Percentiles rank a stretch among this genome's conserved stretches.
Evolutionary conservation across 2,888 invertebrate species (phyloP).

Genomic region (Luperina testacea): DNA sequence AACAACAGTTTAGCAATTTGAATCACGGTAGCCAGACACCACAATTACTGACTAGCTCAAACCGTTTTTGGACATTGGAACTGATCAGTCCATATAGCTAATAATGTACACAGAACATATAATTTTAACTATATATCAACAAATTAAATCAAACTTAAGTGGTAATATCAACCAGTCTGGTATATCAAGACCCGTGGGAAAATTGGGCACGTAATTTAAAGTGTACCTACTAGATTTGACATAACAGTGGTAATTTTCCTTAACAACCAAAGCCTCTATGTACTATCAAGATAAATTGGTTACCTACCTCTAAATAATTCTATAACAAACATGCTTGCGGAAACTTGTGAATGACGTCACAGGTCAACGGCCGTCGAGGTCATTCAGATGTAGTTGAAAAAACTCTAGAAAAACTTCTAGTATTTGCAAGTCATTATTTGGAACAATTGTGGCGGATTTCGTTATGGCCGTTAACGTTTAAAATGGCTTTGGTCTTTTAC

Average conservation of each 20-base stretch:
- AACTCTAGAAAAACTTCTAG: slow-evolving; percentile 43
- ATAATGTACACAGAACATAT: neutral
- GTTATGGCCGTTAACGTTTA: slow-evolving; percentile 10
- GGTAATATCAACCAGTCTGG: neutral
- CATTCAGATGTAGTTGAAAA: slow-evolving; percentile 41
- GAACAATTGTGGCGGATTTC: slow-evolving; percentile 37
- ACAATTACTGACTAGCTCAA: neutral
- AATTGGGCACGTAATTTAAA: neutral
- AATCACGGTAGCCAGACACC: neutral
- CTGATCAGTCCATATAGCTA: neutral
- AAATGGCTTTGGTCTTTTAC: slow-evolving; percentile 11
- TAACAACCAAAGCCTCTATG: neutral
- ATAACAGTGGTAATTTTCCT: neutral
- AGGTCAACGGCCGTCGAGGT: slow-evolving; percentile 59
- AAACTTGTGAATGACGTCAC: slow-evolving; percentile 52
- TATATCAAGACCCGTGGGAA: neutral
- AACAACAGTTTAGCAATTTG: neutral
- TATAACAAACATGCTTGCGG: slow-evolving; percentile 45
- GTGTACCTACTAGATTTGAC: neutral
- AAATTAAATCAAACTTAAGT: too few species aligned
- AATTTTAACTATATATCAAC: slow-evolving; percentile 5
- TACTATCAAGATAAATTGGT: slow-evolving; percentile 9
- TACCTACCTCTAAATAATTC: slow-evolving; percentile 26
- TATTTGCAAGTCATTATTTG: slow-evolving; percentile 49
- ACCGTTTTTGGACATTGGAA: neutral